Base-by-base conservation (phyloP, 1,140 invertebrate species). In the Drosophila nikananu region DNA sequence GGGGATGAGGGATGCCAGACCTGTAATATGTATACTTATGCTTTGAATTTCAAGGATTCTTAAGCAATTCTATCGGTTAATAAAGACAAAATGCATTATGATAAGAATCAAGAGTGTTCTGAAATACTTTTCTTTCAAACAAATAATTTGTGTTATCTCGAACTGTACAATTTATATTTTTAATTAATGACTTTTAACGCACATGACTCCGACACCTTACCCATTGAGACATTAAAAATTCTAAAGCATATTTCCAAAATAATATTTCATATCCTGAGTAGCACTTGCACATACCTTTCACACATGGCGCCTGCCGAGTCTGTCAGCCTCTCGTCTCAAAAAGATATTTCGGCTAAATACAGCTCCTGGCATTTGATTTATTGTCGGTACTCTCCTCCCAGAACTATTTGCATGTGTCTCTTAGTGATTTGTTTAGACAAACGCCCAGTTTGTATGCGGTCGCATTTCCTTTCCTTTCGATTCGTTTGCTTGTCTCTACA, bases 381-480 rank as follows among this genome's bases (percentile, higher is more conserved):
- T 90, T 57, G 87, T 73, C 32, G 49, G 57, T 30, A 23, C 23
- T 35, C 35, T 44, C 48, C 57, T 9, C 25, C 19, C 44, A 32
- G 37, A 77, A 74, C 63, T 63, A 80, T 84, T 90, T 64, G 59
- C 48, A 54, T 64, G 60, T 76, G 58, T 61, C 60, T 58, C 60
- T 71, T 44, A 49, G 74, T 81, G 84, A 87, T 89, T 89, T 87
- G 81, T 87, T 87, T 87, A 90, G 81, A 81, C 86, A 81, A 86
- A 90, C 64, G 81, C 75, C 61, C 67, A 70, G 48, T 52, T 32
- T 48, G 42, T 79, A 30, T 74, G 59, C 51, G 51, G 52, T 52
- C 66, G 48, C 42, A 32, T 71, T 71, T 71, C n/a, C 39, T 49
- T 54, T 46, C 41, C 13, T 51, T 81, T 74, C 46, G 35, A 67